A percentile compares a stretch with the other conserved stretches of the same genome.
phyloP scores from a whole-genome alignment of 2,888 invertebrate species.

The Tolmerus cingulatus region DNA sequence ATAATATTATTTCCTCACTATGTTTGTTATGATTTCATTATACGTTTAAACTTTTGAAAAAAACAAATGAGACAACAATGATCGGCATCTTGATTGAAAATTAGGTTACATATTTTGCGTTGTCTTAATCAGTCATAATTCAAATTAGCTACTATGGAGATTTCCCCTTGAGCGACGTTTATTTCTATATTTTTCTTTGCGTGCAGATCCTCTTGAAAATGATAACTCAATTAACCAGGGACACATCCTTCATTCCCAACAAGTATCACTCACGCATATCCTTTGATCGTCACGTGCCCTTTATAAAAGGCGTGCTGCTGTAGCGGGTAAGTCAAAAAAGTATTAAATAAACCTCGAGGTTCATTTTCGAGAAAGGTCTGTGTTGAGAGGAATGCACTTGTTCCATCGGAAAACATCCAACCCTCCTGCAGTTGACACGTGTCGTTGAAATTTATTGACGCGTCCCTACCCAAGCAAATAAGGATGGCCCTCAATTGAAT shows the following conservation, averaged over 20 bases:
- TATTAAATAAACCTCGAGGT: constrained; percentile 2
- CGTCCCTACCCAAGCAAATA: neutral
- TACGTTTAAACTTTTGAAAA: too few species aligned
- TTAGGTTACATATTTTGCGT: neutral
- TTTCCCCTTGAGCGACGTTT: neutral
- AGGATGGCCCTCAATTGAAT: constrained; percentile 8
- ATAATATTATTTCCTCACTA: too few species aligned
- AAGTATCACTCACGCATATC: constrained; percentile 1
- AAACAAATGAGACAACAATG: too few species aligned
- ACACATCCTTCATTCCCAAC: constrained; percentile 8
- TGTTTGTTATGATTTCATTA: too few species aligned
- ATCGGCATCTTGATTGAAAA: too few species aligned
- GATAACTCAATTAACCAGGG: constrained; percentile 35
- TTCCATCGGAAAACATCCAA: neutral
- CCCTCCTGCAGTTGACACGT: constrained; percentile 30
- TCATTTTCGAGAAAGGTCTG: neutral
- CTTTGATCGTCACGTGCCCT: constrained; percentile 33
- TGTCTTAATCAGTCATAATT: neutral
- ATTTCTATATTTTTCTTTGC: neutral
- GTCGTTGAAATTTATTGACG: constrained; percentile 35
- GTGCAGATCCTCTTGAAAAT: neutral
- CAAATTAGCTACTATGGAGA: neutral
- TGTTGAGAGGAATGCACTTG: constrained; percentile 25
- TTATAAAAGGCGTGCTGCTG: neutral
- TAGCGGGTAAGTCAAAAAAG: neutral